Evolutionary conservation across 2,888 invertebrate genomes (phyloP), one percentile per base, ranked within the genome.

Genomic region (Pyrrhosoma nymphula): DNA sequence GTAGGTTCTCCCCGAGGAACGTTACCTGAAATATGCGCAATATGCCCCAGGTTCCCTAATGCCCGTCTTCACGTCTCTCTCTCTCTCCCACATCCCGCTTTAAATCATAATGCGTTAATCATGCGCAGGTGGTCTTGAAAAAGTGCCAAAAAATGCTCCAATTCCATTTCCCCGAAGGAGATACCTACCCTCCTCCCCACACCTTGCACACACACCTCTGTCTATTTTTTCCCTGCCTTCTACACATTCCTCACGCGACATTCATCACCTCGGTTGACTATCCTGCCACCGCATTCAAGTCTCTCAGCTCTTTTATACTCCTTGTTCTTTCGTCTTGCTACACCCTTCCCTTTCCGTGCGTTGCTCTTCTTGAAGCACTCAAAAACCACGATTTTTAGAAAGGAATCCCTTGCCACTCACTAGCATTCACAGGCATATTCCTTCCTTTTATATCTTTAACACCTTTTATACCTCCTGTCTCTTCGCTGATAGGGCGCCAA

Each of bases 61-160:
- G 23, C 93, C 26, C 69, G 26, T 60, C 16, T 14, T 60, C 60
- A 2, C 16, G 20, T 20, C 16, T 23, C 93, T 2, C 75, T 20
- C 75, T 30, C 8, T 20, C 75, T 14, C 69, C 26, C 16, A 16
- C 60, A 3, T 4, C 12, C 60, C 16, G 60, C 60, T n/a, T 69
- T 91, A 91, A 93, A 93, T 93, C 47, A 93, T 75, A 47, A 69
- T 69, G 69, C 30, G 39, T 69, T 75, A 93, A 69, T 69, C 69
- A 39, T 69, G 69, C 39, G 69, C 69, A 93, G 69, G 69, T 93
- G 93, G 93, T 93, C 69, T 69, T 93, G 39, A 93, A 69, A 93
- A 93, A 69, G 47, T 69, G 93, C 69, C 69, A 69, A 93, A 93
- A 93, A 69, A 69, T 63, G 47, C 93, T 75, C 93, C 93, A 69